Percentiles rank a stretch among this genome's conserved stretches.
phyloP scores from a whole-genome alignment of 2,888 invertebrate genomes.

The Dysmachus trigonus region DNA sequence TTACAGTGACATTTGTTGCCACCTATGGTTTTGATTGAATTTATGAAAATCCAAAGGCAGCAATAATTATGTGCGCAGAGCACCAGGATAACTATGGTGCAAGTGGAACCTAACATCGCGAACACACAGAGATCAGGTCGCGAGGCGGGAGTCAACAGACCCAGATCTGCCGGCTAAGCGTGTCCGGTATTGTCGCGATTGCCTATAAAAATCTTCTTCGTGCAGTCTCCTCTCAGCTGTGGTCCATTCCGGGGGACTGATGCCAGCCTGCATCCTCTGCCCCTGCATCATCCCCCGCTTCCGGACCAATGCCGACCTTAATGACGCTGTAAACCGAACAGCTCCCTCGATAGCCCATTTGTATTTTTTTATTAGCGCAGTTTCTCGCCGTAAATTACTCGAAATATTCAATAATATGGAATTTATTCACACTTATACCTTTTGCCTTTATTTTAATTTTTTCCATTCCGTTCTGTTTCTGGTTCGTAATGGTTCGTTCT shows the following conservation, averaged over 20 bases:
- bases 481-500: not conserved
- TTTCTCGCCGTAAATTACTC: slow-evolving; percentile 39
- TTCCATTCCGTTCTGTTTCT: slow-evolving; percentile 17
- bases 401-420: slow-evolving; percentile 42
- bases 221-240: slow-evolving; percentile 28
- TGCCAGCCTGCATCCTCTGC: not conserved
- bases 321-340: slow-evolving; percentile 22
- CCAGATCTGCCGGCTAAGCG: slow-evolving; percentile 15
- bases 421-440: slow-evolving; percentile 42
- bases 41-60: slow-evolving; percentile 40
- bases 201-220: slow-evolving; percentile 18
- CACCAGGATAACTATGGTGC: slow-evolving; percentile 22
- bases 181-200: not conserved
- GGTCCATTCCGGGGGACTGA: slow-evolving; percentile 7
- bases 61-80: slow-evolving; percentile 20
- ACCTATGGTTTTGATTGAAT: slow-evolving; percentile 45
- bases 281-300: not conserved
- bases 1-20: slow-evolving; percentile 45
- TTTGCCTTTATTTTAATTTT: slow-evolving; percentile 38
- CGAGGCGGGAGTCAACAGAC: not conserved
- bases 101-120: not conserved
- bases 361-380: slow-evolving; percentile 37
- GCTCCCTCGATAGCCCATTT: slow-evolving; percentile 29
- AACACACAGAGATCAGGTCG: not conserved
- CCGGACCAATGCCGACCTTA: not conserved